Evolutionary conservation across 1,140 invertebrate species (phyloP).

Genomic region (Aphidius ervi): DNA sequence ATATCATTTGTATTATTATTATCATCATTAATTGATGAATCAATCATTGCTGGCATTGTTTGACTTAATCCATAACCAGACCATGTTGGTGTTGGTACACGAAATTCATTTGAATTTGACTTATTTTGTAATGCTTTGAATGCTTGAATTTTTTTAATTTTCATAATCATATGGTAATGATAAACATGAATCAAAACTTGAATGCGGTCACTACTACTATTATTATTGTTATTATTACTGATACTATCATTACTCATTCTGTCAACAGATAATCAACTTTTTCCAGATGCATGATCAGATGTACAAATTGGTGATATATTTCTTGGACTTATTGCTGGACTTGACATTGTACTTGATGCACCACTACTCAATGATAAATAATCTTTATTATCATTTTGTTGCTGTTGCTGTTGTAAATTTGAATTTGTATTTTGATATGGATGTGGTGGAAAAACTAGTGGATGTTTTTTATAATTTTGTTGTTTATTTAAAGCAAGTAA

Average conservation of each 20-base stretch:
- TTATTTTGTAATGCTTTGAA: conserved; percentile 69
- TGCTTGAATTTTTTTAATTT: conserved; percentile 66
- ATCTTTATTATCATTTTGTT: conserved; percentile 35
- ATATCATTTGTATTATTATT: conserved; percentile 34
- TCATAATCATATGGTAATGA: conserved; percentile 52
- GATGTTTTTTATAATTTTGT: not conserved
- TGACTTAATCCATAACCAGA: conserved; percentile 86
- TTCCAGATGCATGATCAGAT: conserved; percentile 28
- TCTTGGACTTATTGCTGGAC: conserved; percentile 53
- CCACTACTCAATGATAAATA: conserved; percentile 50
- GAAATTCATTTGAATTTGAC: conserved; percentile 62
- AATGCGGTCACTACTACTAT: too few species aligned
- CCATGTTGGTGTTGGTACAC: conserved; percentile 80
- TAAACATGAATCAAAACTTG: conserved; percentile 45
- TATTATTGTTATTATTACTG: conserved; percentile 50
- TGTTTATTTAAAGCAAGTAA: too few species aligned
- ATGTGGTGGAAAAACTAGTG: not conserved
- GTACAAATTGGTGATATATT: conserved; percentile 49
- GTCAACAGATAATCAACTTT: conserved; percentile 57
- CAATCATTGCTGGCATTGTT: conserved; percentile 64
- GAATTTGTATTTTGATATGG: conserved; percentile 24
- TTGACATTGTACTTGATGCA: conserved; percentile 51
- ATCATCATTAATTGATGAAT: conserved; percentile 13
- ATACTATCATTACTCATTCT: conserved; percentile 60
- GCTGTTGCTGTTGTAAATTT: conserved; percentile 22